Base-by-base conservation (phyloP, 1,140 invertebrate genomes). In the Anoplolepis gracilipes region DNA sequence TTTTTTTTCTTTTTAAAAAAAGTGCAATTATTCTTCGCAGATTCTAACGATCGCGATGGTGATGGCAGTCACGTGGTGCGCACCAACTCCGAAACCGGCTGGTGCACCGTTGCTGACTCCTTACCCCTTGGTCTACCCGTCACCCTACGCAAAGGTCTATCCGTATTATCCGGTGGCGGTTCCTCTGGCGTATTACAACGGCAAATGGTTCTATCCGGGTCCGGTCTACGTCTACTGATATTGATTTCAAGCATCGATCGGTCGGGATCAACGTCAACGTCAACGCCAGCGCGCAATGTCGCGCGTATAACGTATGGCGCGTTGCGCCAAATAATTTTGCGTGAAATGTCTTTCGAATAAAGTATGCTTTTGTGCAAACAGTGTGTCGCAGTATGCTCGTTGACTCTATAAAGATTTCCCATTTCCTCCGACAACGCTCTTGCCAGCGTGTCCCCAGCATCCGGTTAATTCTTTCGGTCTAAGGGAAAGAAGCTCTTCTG, bases 121-220 rank as follows among this genome's bases (percentile, higher is more conserved):
- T 28, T 75, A 81, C 46, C 72, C 82, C 1, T 0, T 90, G 30
- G 39, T 86, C 42, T 90, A 91, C 36, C 39, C 90, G 19, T 64
- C 85, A 11, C 49, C 78, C 11, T 92, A 90, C 79, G 59, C 85
- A 0, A 91, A 89, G 42, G 61, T 88, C 0, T 46, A 89, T 13
- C 89, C 89, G 10, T 30, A 89, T 4, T 82, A 91, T 36, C 39
- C 90, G 57, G 42, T 62, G 0, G 28, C 72, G 16, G 13, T 75
- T 19, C 91, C 91, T 16, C 28, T 90, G 22, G 61, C 87, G 19
- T 92, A 92, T 76, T 86, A 64, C 8, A 46, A 86, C 22, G 36
- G 69, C 61, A 89, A 76, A 39, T 90, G 75, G 85, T 28, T 84
- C 0, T 69, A 92, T n/a, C 90, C 89, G 1, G 85, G 87, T 22